Conservation (phyloP, 2,888 invertebrate species). For the Xestia xanthographa region DNA sequence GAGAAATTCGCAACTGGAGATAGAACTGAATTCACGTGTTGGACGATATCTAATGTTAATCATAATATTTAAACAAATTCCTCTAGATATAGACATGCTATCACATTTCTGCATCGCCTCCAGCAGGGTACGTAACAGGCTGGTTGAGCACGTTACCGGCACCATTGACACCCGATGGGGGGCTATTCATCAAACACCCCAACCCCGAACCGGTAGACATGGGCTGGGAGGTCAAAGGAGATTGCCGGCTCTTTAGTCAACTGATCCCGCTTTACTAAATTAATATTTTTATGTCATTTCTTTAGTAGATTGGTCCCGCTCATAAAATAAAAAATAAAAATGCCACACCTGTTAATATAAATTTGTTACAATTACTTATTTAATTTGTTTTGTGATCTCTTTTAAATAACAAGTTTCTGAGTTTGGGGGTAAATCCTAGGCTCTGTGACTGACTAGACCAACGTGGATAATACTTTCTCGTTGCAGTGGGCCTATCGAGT, state of each 20-base stretch:
- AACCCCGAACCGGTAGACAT: constrained; percentile 73
- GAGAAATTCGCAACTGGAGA: neutral
- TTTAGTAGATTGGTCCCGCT: no score
- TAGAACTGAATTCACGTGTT: neutral
- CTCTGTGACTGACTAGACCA: neutral
- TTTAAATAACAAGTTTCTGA: neutral
- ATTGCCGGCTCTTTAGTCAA: constrained; percentile 55
- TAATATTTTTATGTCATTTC: no score
- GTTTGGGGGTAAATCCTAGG: neutral
- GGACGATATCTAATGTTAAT: neutral
- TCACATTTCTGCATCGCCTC: constrained; percentile 80
- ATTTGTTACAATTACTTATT: neutral
- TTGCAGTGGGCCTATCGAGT: no score
- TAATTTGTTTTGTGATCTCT: neutral
- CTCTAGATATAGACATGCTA: constrained; percentile 81
- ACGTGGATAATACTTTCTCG: neutral
- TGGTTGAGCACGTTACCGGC: constrained; percentile 75
- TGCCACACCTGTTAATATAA: neutral
- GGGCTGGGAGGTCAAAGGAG: constrained; percentile 72
- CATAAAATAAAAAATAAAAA: no score
- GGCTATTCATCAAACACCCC: constrained; percentile 79
- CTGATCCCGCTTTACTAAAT: no score
- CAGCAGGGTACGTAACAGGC: constrained; percentile 86
- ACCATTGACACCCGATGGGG: constrained; percentile 72
- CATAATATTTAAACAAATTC: neutral